Base-by-base conservation (phyloP, 1,140 invertebrate species). In the Drosophila auraria region DNA sequence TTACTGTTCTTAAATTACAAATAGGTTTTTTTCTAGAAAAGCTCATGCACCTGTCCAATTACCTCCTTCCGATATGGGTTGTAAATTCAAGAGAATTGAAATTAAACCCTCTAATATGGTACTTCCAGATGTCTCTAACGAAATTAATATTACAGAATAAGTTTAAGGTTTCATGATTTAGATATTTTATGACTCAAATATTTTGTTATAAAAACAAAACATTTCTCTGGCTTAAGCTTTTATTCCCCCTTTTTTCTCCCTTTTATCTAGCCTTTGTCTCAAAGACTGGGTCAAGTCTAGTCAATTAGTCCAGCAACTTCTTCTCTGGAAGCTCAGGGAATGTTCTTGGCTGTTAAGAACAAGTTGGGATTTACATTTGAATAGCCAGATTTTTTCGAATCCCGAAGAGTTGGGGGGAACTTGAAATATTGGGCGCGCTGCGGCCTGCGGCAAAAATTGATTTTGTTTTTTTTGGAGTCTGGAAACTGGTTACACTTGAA, bases 401-500 rank as follows among this genome's bases (percentile, higher is more conserved):
- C 45, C 60, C 72, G 59, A 57, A 71, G 53, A 62, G 20, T 20
- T 9, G 33, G 62, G 75, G 58, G 76, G 66, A 82, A 72, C 76
- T 80, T 66, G 69, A 79, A 79, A 79, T 79, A 78, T 79, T 79
- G 76, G 77, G 60, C 68, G 77, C 44, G 44, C 64, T 53, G 20
- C 57, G 47, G 72, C 58, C 73, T 50, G 72, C 58, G 68, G 68
- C 51, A 50, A 59, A 70, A 70, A 64, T 77, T 53, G 50, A 15
- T 44, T 63, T 58, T 45, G 63, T 56, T 62, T 69, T 44, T 49
- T 44, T 71, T 33, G 66, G 61, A 78, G 72, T 62, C 68, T 77
- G 82, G 80, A 78, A 89, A 89, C 84, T 89, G 84, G 84, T 89
- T 89, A 86, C 86, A 89, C 84, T 89, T 89, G 86, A 89, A 89